Conservation (phyloP, 1,140 invertebrate species). For the Myzus persicae region DNA sequence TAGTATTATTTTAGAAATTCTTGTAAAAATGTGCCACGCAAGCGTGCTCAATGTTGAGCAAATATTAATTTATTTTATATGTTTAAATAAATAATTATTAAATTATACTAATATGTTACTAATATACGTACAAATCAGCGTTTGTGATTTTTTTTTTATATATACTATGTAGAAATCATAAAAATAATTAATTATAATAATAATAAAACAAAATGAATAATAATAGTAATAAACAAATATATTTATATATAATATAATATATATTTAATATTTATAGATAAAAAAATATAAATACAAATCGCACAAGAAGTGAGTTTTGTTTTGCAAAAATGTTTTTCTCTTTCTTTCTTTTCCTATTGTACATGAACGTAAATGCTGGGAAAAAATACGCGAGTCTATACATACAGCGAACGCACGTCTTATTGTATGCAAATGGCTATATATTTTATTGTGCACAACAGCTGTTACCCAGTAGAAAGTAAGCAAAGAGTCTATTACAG, state of each 20-base stretch:
- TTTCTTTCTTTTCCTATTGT: conserved; percentile 27
- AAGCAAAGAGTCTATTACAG: conserved; percentile 4
- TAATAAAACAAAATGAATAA: conserved; percentile 10
- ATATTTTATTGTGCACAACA: conserved; percentile 19
- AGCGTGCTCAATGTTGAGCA: conserved; percentile 18
- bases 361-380: background rate
- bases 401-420: background rate
- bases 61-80: conserved; percentile 48
- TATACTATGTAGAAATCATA: background rate
- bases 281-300: conserved; percentile 40
- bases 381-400: conserved; percentile 27
- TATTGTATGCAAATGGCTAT: conserved; percentile 52
- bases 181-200: background rate
- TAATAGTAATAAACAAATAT: background rate
- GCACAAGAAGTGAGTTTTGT: conserved; percentile 26
- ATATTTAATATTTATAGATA: conserved; percentile 22
- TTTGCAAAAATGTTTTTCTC: background rate
- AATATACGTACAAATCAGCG: conserved; percentile 14
- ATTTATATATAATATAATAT: conserved; percentile 4
- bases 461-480: conserved; percentile 40
- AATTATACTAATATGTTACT: conserved; percentile 35
- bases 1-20: conserved; percentile 30
- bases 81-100: conserved; percentile 39
- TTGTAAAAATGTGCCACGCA: conserved; percentile 49
- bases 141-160: conserved; percentile 33